A percentile compares a stretch with the other conserved stretches of the same genome.
phyloP scores from a whole-genome alignment of 2,113 vertebrate genomes.

The Pteruthius melanotis region DNA sequence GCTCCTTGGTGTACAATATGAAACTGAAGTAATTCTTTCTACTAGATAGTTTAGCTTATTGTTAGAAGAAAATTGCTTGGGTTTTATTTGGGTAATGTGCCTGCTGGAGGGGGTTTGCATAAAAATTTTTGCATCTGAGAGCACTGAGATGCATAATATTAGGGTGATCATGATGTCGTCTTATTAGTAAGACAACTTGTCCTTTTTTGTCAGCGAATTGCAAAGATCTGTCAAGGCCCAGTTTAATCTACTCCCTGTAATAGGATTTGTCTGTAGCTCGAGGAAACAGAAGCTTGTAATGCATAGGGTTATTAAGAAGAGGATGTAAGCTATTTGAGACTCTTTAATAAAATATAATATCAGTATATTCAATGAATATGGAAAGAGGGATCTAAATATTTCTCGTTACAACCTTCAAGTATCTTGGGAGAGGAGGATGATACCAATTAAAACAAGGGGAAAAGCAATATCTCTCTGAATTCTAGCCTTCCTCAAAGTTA shows the following conservation, averaged over 20 bases:
- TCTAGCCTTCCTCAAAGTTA: conserved; percentile 13
- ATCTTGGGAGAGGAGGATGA: neutral
- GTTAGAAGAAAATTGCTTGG: neutral
- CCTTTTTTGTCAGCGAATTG: conserved; percentile 53
- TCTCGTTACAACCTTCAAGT: neutral
- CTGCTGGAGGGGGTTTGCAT: neutral
- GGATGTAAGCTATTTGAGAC: conserved; percentile 43
- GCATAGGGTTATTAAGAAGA: conserved; percentile 53
- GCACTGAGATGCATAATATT: conserved; percentile 3
- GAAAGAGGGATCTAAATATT: conserved; percentile 34
- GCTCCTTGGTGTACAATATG: neutral
- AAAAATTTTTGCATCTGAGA: conserved; percentile 16
- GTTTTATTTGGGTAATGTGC: conserved; percentile 1
- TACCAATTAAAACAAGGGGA: neutral
- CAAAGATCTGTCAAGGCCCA: conserved; percentile 43
- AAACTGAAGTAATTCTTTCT: conserved; percentile 7
- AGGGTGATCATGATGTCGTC: neutral
- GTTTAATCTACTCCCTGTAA: conserved; percentile 64
- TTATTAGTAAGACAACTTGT: conserved; percentile 56
- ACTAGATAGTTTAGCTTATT: neutral
- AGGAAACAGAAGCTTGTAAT: conserved; percentile 61
- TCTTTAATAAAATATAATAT: conserved; percentile 62
- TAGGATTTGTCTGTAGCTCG: conserved; percentile 65
- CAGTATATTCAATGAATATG: conserved; percentile 47
- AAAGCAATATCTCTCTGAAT: neutral